phyloP scores from a whole-genome alignment of 2,888 invertebrate genomes.

The Heliconius erato region DNA sequence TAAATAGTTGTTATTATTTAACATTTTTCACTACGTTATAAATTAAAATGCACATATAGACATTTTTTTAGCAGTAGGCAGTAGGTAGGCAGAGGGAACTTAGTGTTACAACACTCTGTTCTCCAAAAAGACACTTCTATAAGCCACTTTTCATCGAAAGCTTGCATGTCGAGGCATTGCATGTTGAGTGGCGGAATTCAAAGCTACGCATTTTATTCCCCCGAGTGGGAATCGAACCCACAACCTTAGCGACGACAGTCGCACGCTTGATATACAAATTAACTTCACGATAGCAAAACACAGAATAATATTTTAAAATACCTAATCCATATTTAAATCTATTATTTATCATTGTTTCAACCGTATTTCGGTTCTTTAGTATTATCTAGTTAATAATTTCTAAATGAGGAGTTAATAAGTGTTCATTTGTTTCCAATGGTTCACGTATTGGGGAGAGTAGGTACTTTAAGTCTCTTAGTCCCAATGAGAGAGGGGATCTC shows the following conservation, averaged over 20 bases:
- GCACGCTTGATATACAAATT: too few species aligned
- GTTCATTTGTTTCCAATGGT: conserved; percentile 14
- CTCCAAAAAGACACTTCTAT: too few species aligned
- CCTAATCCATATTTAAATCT: neutral
- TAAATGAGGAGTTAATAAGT: conserved; percentile 29
- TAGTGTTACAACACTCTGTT: too few species aligned
- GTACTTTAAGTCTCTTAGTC: neutral
- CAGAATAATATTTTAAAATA: neutral
- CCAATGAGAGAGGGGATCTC: neutral
- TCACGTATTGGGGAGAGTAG: conserved; percentile 8
- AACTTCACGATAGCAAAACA: neutral
- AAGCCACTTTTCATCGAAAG: too few species aligned
- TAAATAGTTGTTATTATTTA: conserved; percentile 42
- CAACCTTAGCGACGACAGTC: too few species aligned
- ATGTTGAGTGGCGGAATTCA: too few species aligned
- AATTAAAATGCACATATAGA: too few species aligned
- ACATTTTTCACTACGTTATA: neutral
- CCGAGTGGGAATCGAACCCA: too few species aligned
- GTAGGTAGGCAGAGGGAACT: too few species aligned
- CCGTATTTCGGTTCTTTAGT: neutral
- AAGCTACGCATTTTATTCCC: too few species aligned
- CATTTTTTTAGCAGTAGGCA: neutral
- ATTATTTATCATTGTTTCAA: neutral
- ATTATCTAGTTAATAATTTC: conserved; percentile 15
- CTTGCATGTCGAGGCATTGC: too few species aligned